These are phyloP conservation scores for Rhagoletis zephyria DNA, from an alignment of 1,140 invertebrate genomes.

Conservation along the genomic window DNA sequence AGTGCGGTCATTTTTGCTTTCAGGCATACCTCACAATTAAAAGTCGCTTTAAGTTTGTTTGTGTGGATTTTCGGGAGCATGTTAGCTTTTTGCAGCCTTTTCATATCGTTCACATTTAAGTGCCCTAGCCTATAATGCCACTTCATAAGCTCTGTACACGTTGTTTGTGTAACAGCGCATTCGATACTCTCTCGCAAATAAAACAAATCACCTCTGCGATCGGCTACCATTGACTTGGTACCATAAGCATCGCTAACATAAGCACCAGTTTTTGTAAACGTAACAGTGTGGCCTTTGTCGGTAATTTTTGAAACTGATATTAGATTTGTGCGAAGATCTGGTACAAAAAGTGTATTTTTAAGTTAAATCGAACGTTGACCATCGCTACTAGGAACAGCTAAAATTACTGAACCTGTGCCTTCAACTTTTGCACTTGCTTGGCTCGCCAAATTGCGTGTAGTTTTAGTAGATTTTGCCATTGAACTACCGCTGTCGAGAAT, in stretches of 20 bases:
- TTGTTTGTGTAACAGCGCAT: not conserved
- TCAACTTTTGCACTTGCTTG: not conserved
- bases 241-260: not conserved
- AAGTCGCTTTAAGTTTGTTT: not conserved
- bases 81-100: not conserved
- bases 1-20: not conserved
- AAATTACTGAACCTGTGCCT: not conserved
- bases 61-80: not conserved
- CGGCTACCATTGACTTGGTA: not conserved
- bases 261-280: slow-evolving; percentile 13
- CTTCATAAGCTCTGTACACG: slow-evolving; percentile 38
- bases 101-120: slow-evolving; percentile 8
- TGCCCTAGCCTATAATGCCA: slow-evolving; percentile 41
- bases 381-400: not conserved
- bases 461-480: not conserved
- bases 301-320: no score
- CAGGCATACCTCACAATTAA: not conserved
- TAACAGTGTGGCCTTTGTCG: no score
- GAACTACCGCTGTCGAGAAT: not conserved
- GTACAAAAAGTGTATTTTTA: no score
- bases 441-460: not conserved
- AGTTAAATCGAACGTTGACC: slow-evolving; percentile 14
- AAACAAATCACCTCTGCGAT: slow-evolving; percentile 37
- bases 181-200: slow-evolving; percentile 21
- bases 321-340: no score